Conservation (phyloP, 2,888 invertebrate genomes). For the Taenaris catops region DNA sequence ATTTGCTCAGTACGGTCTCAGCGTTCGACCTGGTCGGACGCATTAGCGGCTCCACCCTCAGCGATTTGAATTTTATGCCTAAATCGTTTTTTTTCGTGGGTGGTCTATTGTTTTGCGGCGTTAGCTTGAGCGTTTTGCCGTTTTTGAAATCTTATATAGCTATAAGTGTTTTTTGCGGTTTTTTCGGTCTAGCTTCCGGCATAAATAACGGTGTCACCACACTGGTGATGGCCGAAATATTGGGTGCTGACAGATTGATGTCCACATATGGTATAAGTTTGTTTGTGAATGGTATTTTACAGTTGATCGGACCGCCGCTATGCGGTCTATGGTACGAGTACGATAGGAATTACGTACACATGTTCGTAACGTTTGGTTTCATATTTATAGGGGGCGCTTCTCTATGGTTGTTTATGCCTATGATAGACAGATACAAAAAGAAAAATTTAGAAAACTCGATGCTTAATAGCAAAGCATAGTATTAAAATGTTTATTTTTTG, state of each 20-base stretch:
- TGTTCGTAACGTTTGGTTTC: slow-evolving; percentile 87
- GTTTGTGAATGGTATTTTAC: slow-evolving; percentile 90
- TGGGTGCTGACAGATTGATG: slow-evolving; percentile 90
- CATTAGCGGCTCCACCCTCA: slow-evolving; percentile 91
- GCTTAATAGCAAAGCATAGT: slow-evolving; percentile 15
- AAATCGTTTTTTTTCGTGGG: slow-evolving; percentile 91
- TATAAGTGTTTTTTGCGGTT: slow-evolving; percentile 84
- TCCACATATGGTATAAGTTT: slow-evolving; percentile 93
- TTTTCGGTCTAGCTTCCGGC: slow-evolving; percentile 91
- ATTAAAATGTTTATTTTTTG: too few relatives aligned
- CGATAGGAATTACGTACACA: slow-evolving; percentile 82
- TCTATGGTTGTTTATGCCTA: slow-evolving; percentile 88
- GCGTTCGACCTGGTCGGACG: slow-evolving; percentile 90
- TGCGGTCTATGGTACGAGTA: slow-evolving; percentile 86
- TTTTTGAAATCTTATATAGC: slow-evolving; percentile 81
- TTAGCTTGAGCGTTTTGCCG: slow-evolving; percentile 86
- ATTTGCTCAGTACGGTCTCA: slow-evolving; percentile 89
- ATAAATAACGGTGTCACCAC: slow-evolving; percentile 92
- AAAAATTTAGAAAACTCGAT: slow-evolving; percentile 29
- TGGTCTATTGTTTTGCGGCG: slow-evolving; percentile 87
- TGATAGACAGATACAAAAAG: slow-evolving; percentile 74
- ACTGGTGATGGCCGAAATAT: slow-evolving; percentile 91
- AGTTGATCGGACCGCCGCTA: slow-evolving; percentile 89
- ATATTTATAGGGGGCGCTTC: slow-evolving; percentile 86
- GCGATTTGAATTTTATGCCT: slow-evolving; percentile 88